These are phyloP conservation scores for Rhynchophorus ferrugineus DNA, from an alignment of 1,140 invertebrate genomes.

Conservation along the genomic window DNA sequence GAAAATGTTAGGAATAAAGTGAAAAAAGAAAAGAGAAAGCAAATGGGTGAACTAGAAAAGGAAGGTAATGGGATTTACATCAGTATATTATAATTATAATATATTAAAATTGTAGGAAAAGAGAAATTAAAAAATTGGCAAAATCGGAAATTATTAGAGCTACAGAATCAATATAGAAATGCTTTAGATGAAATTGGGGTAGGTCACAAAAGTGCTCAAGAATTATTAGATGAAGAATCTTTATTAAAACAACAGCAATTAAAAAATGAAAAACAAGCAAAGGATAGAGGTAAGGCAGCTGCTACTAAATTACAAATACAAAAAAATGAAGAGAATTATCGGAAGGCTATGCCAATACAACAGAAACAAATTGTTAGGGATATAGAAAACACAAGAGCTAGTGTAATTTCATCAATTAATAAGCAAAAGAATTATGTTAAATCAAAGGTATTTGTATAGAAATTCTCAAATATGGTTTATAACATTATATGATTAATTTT, in stretches of 20 bases:
- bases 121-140: constrained; percentile 41
- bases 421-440: constrained; percentile 20
- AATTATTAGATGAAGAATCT: constrained; percentile 34
- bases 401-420: constrained; percentile 37
- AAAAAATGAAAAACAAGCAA: constrained; percentile 38
- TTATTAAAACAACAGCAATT: constrained; percentile 33
- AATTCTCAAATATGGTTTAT: constrained; percentile 5
- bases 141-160: constrained; percentile 41
- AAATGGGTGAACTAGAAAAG: constrained; percentile 41
- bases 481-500: too few relatives aligned
- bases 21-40: constrained; percentile 40
- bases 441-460: constrained; percentile 9
- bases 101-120: constrained; percentile 24
- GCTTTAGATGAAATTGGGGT: constrained; percentile 45
- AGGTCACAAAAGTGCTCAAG: constrained; percentile 41
- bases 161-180: constrained; percentile 45
- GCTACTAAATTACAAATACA: constrained; percentile 34
- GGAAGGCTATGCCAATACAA: constrained; percentile 35
- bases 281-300: constrained; percentile 42
- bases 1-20: constrained; percentile 43
- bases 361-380: constrained; percentile 41
- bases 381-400: constrained; percentile 44
- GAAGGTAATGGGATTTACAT: constrained; percentile 25
- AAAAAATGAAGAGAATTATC: constrained; percentile 27
- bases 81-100: not conserved